These are phyloP conservation scores for Hipposideros armiger DNA, from an alignment of 2,113 vertebrate genomes.

Conservation along the genomic window DNA sequence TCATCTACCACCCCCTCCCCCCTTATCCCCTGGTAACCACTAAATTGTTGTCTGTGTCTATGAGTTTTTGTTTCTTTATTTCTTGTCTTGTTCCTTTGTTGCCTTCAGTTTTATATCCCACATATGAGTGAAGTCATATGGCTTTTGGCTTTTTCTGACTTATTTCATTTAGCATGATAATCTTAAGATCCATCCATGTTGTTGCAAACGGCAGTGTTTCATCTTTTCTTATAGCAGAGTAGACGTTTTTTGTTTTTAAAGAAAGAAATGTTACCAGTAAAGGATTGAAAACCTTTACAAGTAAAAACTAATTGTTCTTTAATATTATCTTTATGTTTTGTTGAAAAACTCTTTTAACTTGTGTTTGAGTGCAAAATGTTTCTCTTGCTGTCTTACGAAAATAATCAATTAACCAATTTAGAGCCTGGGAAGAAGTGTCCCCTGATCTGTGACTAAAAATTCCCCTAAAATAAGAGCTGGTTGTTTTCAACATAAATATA, in stretches of 20 bases:
- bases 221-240: no score
- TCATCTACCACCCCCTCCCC: no score
- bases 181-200: no score
- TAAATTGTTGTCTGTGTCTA: no score
- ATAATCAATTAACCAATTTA: constrained; percentile 21
- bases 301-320: background rate
- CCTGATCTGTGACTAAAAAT: background rate
- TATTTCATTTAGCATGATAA: no score
- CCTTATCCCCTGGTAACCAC: no score
- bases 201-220: no score
- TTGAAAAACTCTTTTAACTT: background rate
- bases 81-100: no score
- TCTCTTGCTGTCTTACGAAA: constrained; percentile 14
- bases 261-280: background rate
- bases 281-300: background rate
- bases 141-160: no score
- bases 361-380: constrained; percentile 36
- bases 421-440: background rate
- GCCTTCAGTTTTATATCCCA: no score
- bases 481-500: background rate
- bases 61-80: no score
- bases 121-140: no score
- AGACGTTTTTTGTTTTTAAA: background rate
- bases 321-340: constrained; percentile 26
- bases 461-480: background rate